Percentiles rank a stretch among this genome's conserved stretches.
Evolutionary conservation across 1,140 invertebrate species (phyloP).

Genomic region (Hylaeus volcanicus): DNA sequence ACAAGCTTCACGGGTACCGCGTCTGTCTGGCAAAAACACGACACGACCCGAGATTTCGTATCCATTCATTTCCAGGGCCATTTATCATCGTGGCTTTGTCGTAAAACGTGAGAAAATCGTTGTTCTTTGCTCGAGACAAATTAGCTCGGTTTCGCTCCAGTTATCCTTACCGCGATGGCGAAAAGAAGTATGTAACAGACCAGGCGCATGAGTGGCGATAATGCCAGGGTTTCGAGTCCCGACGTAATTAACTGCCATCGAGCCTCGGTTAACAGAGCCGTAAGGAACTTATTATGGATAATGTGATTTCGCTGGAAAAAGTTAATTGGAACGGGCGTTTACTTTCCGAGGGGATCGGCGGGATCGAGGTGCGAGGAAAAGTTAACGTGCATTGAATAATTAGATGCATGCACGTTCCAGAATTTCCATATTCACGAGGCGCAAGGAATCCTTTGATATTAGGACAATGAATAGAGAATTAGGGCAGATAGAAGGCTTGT

Average conservation of each 20-base stretch:
- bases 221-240: slow-evolving; percentile 42
- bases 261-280: slow-evolving; percentile 36
- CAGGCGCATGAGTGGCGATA: slow-evolving; percentile 40
- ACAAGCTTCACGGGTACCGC: background rate
- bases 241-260: slow-evolving; percentile 48
- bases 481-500: no score
- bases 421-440: no score
- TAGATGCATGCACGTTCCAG: background rate
- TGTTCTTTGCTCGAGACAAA: slow-evolving; percentile 48
- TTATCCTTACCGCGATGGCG: slow-evolving; percentile 18
- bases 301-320: slow-evolving; percentile 44
- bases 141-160: slow-evolving; percentile 49
- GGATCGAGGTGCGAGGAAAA: background rate
- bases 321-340: slow-evolving; percentile 36
- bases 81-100: slow-evolving; percentile 50
- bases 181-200: slow-evolving; percentile 22
- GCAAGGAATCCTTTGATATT: no score
- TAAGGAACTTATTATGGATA: slow-evolving; percentile 50
- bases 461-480: no score
- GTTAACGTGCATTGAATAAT: background rate
- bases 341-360: background rate
- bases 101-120: slow-evolving; percentile 56
- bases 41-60: slow-evolving; percentile 9
- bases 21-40: slow-evolving; percentile 19
- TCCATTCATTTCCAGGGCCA: slow-evolving; percentile 28